Percentiles rank a stretch among this genome's conserved stretches.
Evolutionary conservation across 2,113 vertebrate genomes (phyloP).

Genomic region (Alectura lathami): DNA sequence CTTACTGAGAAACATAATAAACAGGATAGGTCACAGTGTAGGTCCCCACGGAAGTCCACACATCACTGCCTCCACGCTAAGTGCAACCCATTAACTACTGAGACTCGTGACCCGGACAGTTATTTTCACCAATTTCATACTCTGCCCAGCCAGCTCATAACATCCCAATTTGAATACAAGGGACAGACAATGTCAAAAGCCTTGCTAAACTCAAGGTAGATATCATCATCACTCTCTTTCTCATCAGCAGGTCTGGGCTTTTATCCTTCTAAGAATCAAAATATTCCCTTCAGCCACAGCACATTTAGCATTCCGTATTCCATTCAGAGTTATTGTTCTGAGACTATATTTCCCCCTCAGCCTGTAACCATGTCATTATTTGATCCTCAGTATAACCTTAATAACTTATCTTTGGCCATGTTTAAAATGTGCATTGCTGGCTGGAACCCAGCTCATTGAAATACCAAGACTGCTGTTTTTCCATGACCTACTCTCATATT

Average conservation of each 20-base stretch:
- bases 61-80: accelerated
- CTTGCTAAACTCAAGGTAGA: background rate
- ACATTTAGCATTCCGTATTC: background rate
- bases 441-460: background rate
- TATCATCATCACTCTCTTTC: background rate
- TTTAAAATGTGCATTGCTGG: background rate
- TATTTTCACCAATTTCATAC: background rate
- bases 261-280: constrained; percentile 19
- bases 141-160: background rate
- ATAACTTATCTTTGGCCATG: background rate
- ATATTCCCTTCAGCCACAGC: background rate
- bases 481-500: background rate
- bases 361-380: background rate
- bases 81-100: background rate
- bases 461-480: background rate
- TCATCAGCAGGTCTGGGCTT: background rate
- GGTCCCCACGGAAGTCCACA: background rate
- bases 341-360: background rate
- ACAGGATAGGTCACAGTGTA: background rate
- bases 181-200: background rate
- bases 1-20: background rate
- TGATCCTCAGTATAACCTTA: background rate
- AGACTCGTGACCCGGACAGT: background rate
- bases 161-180: background rate
- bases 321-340: background rate